Conservation (phyloP, 2,113 vertebrate species). For the Pardalotus punctatus region DNA sequence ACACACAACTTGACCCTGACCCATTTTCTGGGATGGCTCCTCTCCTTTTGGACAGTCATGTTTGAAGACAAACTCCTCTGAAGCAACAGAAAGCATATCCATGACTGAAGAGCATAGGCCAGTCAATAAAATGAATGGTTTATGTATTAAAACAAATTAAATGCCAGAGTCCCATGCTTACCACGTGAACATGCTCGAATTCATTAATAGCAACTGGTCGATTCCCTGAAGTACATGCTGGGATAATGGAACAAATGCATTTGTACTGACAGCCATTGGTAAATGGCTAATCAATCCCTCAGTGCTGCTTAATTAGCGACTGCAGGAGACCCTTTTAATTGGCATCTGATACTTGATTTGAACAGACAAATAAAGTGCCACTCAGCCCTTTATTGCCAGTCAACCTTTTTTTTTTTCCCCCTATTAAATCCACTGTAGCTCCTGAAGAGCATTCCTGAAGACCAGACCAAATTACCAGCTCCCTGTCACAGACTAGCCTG, state of each 20-base stretch:
- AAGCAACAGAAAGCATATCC: neutral
- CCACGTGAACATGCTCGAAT: neutral
- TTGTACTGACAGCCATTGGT: neutral
- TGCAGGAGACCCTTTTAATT: conserved; percentile 33
- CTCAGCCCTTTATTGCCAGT: neutral
- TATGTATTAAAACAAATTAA: neutral
- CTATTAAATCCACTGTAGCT: neutral
- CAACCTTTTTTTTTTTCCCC: neutral
- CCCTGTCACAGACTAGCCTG: neutral
- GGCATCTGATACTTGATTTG: conserved; percentile 33
- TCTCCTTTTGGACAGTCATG: neutral
- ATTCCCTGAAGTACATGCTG: neutral
- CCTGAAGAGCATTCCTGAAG: neutral
- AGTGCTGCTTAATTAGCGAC: conserved; percentile 24
- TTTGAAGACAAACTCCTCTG: neutral
- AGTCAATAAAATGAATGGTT: conserved; percentile 1
- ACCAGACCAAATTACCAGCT: neutral
- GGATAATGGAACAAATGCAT: conserved; percentile 23
- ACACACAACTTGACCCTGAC: neutral
- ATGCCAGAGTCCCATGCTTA: neutral
- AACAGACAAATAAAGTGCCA: conserved; percentile 31
- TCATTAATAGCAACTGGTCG: neutral
- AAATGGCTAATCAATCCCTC: conserved; percentile 58
- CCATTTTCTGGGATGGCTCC: neutral
- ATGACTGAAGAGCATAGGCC: neutral